These are phyloP conservation scores for Macrobrachium nipponense DNA, from an alignment of 1,140 invertebrate genomes.

Conservation along the genomic window DNA sequence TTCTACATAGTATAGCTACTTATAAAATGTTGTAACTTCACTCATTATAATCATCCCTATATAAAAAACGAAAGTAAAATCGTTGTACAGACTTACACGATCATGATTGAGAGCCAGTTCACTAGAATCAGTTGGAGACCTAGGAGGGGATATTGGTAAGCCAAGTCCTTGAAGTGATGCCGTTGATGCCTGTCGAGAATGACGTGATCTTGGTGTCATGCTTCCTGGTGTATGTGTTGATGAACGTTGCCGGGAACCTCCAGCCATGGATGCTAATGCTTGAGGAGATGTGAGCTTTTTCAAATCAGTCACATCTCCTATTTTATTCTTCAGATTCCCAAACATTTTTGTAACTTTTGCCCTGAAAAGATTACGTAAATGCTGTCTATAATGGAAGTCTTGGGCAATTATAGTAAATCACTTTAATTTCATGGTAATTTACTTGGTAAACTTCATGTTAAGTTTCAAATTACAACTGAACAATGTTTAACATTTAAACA, in stretches of 20 bases:
- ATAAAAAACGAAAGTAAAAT: no score
- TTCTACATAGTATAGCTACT: no score
- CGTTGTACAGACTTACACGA: neutral
- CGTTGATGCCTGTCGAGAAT: slow-evolving; percentile 58
- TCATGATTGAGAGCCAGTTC: slow-evolving; percentile 2
- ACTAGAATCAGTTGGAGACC: slow-evolving; percentile 12
- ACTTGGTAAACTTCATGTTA: neutral
- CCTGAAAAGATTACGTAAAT: neutral
- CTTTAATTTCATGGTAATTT: neutral
- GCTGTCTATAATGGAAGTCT: neutral
- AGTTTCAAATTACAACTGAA: neutral
- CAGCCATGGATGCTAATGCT: slow-evolving; percentile 29
- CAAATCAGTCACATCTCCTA: slow-evolving; percentile 61
- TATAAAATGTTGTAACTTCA: no score
- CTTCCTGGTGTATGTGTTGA: slow-evolving; percentile 56
- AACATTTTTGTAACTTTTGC: slow-evolving; percentile 48
- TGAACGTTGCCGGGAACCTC: slow-evolving; percentile 61
- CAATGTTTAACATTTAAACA: neutral
- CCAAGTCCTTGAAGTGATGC: slow-evolving; percentile 43
- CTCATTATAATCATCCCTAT: no score
- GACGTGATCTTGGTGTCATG: slow-evolving; percentile 34
- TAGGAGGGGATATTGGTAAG: slow-evolving; percentile 6
- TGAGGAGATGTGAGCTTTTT: slow-evolving; percentile 60
- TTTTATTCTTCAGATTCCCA: slow-evolving; percentile 61
- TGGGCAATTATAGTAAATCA: neutral